A percentile compares a stretch with the other conserved stretches of the same genome.
phyloP scores from a whole-genome alignment of 2,888 invertebrate genomes.

The Lypha dubia region DNA sequence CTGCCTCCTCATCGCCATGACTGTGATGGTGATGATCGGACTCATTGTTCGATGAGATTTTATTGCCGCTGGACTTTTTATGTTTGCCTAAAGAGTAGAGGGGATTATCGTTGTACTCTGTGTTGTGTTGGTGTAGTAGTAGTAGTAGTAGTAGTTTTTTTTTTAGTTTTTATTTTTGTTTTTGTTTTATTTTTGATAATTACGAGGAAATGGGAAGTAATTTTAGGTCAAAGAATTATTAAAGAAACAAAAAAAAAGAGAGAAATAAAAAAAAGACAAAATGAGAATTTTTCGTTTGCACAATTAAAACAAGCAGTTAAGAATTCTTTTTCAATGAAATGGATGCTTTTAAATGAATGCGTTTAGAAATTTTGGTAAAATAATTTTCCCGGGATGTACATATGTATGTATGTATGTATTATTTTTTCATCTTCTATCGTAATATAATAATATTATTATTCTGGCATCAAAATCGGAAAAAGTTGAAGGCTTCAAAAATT shows the following conservation, averaged over 20 bases:
- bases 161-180: conserved; percentile 47
- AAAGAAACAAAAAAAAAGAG: conserved; percentile 65
- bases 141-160: conserved; percentile 53
- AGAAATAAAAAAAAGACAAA: conserved; percentile 70
- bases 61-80: conserved; percentile 76
- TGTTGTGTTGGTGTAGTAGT: conserved; percentile 67
- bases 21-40: conserved; percentile 67
- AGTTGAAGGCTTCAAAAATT: too few relatives aligned
- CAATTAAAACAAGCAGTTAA: conserved; percentile 29
- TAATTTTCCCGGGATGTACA: too few relatives aligned
- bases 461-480: too few relatives aligned
- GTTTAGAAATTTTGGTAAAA: too few relatives aligned
- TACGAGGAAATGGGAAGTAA: conserved; percentile 59
- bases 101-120: conserved; percentile 83
- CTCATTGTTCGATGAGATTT: conserved; percentile 63
- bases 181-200: conserved; percentile 41
- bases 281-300: conserved; percentile 54
- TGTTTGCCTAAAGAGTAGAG: conserved; percentile 82
- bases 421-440: too few relatives aligned
- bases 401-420: too few relatives aligned
- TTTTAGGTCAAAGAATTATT: conserved; percentile 60
- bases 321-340: conserved; percentile 44
- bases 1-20: conserved; percentile 46
- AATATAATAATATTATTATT: too few relatives aligned
- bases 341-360: conserved; percentile 5